Base-by-base conservation (phyloP, 2,113 vertebrate genomes). In the Sapajus apella region DNA sequence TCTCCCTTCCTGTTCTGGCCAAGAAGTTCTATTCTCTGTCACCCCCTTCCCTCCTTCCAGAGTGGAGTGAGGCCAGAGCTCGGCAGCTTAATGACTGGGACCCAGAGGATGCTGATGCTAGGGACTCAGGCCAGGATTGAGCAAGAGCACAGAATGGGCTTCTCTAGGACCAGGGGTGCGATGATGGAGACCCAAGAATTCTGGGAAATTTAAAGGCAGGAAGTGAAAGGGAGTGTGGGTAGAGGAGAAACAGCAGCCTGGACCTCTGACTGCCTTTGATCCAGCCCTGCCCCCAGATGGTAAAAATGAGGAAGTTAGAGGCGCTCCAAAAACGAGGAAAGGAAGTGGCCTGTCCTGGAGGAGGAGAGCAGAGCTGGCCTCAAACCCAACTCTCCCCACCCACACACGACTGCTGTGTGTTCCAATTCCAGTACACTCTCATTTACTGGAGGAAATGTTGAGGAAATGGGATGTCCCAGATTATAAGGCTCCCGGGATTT, bases 271-370 rank as follows among this genome's bases (percentile, higher is more conserved):
- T 32, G 20, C 7, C 37, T 90, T 66, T 92, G 61, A 27, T 56
- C 64, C 6, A 13, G 7, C 5, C 32, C 23, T 16, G 30, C 16
- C 61, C 13, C 17, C 18, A 27, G 75, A 32, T 40, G 64, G 68
- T 45, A 16, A 70, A 94, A 96, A 83, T 73, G 55, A 93, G 79
- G 97, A 97, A 97, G 92, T 93, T 32, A n/a, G 16, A 2, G 35
- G 13, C 72, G 6, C 18, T 40, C 8, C 21, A 61, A 82, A 86
- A 90, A 92, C 52, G 40, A 45, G 13, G n/a, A 81, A 88, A 25
- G 3, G 8, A 12, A 76, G 27, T 50, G 82, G 30, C 58, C 82
- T 32, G 12, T 17, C 47, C 87, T 2, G 68, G 32, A 68, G 55
- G 72, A 80, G 35, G 81, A 73, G 17, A 85, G 66, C 40, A 37